Evolutionary conservation across 2,888 invertebrate species (phyloP).

Genomic region (Hydropsyche betteni): DNA sequence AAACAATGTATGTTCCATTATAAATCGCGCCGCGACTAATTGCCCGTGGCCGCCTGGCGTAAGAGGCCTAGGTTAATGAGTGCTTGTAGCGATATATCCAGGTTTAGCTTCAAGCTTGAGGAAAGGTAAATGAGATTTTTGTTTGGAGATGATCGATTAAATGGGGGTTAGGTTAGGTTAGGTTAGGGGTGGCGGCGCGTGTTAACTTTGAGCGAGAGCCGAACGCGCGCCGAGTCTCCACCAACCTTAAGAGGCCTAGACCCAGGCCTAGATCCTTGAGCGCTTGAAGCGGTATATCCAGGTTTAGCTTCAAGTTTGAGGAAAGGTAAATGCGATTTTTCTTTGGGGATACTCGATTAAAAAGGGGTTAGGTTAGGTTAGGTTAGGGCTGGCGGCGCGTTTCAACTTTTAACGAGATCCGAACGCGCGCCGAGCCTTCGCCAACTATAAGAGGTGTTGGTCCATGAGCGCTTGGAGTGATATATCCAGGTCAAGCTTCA

Average conservation of each 20-base stretch:
- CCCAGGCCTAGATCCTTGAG: slow-evolving; percentile 80
- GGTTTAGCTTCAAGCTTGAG: slow-evolving; percentile 82
- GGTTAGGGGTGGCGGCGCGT: slow-evolving; percentile 66
- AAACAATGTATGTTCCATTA: too few species aligned
- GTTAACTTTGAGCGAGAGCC: slow-evolving; percentile 71
- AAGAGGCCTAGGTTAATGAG: slow-evolving; percentile 80
- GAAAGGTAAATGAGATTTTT: slow-evolving; percentile 68
- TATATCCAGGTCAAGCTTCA: slow-evolving; percentile 83
- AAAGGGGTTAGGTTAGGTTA: too few species aligned
- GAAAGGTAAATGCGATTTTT: slow-evolving; percentile 68
- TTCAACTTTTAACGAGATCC: slow-evolving; percentile 74
- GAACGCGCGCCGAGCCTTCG: slow-evolving; percentile 62
- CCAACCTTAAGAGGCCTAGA: slow-evolving; percentile 63
- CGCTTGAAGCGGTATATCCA: slow-evolving; percentile 87
- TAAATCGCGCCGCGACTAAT: too few species aligned
- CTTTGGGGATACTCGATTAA: too few species aligned
- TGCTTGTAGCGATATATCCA: slow-evolving; percentile 87
- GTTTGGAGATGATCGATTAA: too few species aligned
- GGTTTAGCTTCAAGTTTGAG: slow-evolving; percentile 82
- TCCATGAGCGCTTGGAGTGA: slow-evolving; percentile 88
- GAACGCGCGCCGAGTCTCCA: slow-evolving; percentile 62
- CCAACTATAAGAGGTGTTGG: slow-evolving; percentile 63
- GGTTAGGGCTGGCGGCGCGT: slow-evolving; percentile 66
- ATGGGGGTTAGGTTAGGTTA: too few species aligned
- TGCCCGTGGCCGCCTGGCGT: too few species aligned